Evolutionary conservation across 2,797 vertebrate genomes (phyloP).

Genomic region (Austrolebias charrua): DNA sequence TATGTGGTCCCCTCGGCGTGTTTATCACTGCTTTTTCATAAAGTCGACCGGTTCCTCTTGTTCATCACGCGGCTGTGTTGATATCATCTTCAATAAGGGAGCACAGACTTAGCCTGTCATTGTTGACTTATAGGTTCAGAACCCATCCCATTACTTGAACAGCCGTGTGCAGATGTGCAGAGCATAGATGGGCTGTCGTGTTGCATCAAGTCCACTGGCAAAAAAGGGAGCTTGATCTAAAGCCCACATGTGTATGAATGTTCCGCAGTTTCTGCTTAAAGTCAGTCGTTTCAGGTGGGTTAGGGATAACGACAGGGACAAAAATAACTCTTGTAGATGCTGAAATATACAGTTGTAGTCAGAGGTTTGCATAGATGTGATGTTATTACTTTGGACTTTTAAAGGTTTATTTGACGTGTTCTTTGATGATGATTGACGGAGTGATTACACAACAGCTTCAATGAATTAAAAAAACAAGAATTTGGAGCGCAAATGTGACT

Average conservation of each 20-base stretch:
- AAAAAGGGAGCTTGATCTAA: conserved; percentile 40
- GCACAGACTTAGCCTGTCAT: conserved; percentile 65
- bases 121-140: conserved; percentile 69
- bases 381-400: too few relatives aligned
- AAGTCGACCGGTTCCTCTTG: conserved; percentile 60
- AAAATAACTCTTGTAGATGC: conserved; percentile 6
- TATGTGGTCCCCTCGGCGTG: conserved; percentile 36
- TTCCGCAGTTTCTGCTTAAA: conserved; percentile 26
- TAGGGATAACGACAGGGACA: conserved; percentile 11
- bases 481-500: too few relatives aligned
- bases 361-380: too few relatives aligned
- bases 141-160: conserved; percentile 61
- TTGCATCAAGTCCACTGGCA: conserved; percentile 44
- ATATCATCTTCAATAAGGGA: conserved; percentile 81
- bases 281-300: conserved; percentile 2
- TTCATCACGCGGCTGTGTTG: conserved; percentile 62
- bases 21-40: conserved; percentile 60
- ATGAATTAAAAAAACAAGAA: too few relatives aligned
- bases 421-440: too few relatives aligned
- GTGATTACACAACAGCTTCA: too few relatives aligned
- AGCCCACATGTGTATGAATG: conserved; percentile 40
- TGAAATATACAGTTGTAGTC: too few relatives aligned
- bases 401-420: too few relatives aligned
- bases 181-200: conserved; percentile 52
- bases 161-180: conserved; percentile 62